phyloP scores from a whole-genome alignment of 2,888 invertebrate genomes.

The Leptopterna dolabrata region DNA sequence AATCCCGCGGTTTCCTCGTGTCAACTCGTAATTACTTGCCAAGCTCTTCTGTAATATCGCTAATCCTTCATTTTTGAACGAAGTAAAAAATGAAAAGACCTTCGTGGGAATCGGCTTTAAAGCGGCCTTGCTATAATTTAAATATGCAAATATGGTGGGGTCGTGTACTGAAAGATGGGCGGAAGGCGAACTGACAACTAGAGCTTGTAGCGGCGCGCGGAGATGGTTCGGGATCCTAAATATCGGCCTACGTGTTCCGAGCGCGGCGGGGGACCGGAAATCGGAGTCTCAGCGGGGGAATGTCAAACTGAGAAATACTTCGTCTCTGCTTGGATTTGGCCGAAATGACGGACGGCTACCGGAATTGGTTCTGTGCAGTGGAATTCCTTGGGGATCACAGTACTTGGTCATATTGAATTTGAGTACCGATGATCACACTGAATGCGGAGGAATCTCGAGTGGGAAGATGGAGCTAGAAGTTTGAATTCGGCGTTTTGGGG shows the following conservation, averaged over 20 bases:
- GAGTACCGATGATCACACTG: no score
- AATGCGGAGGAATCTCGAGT: no score
- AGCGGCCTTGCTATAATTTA: neutral
- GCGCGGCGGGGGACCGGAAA: neutral
- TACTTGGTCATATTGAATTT: no score
- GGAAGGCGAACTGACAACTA: neutral
- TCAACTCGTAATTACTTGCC: conserved; percentile 7
- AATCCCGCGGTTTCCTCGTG: neutral
- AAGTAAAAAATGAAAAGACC: neutral
- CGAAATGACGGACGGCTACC: neutral
- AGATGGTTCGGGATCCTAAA: neutral
- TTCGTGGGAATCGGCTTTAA: neutral
- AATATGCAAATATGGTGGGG: conserved; percentile 1
- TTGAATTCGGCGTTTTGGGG: no score
- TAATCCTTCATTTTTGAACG: neutral
- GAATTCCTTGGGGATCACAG: no score
- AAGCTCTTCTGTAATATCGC: conserved; percentile 2
- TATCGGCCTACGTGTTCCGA: neutral
- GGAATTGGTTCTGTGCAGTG: neutral
- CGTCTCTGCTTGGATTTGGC: neutral
- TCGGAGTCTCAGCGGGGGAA: neutral
- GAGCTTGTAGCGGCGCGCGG: neutral
- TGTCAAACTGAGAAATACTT: neutral
- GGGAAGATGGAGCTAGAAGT: no score
- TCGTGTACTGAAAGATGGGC: neutral